A percentile compares a stretch with the other conserved stretches of the same genome.
These are phyloP conservation scores for Ctenopoma multispine DNA, from an alignment of 2,797 vertebrate species.

Conservation along the genomic window DNA sequence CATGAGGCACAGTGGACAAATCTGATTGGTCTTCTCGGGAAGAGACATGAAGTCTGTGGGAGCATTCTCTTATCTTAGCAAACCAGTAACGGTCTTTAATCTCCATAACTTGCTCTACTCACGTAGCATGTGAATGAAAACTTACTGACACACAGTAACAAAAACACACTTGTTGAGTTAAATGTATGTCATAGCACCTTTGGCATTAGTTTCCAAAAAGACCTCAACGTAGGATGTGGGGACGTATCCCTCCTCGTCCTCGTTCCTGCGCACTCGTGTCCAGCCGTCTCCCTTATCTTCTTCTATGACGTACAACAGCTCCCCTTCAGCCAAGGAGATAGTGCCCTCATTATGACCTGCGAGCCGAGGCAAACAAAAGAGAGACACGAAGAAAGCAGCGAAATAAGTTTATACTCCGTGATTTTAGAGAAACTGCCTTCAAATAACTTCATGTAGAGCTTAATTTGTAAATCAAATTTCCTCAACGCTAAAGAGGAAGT, in stretches of 20 bases:
- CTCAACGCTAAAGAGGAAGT: slow-evolving; percentile 4
- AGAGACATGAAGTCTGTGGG: slow-evolving; percentile 32
- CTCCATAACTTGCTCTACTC: not conserved
- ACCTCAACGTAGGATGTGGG: slow-evolving; percentile 98
- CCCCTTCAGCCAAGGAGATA: slow-evolving; percentile 94
- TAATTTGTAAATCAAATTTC: not conserved
- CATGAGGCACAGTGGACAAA: slow-evolving; percentile 62
- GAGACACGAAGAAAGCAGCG: not conserved
- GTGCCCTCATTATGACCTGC: slow-evolving; percentile 98
- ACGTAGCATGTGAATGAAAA: slow-evolving; percentile 30
- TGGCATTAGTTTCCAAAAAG: slow-evolving; percentile 98
- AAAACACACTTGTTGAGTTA: slow-evolving; percentile 74
- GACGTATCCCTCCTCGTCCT: slow-evolving; percentile 98
- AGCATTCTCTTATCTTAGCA: slow-evolving; percentile 22
- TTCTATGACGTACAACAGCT: slow-evolving; percentile 96
- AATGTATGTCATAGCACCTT: slow-evolving; percentile 99
- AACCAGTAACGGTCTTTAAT: slow-evolving; percentile 27
- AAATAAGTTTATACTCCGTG: not conserved
- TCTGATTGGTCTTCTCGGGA: slow-evolving; percentile 55
- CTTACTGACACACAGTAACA: slow-evolving; percentile 24
- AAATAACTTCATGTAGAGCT: not conserved
- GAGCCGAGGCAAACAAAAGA: not conserved
- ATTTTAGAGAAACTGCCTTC: not conserved
- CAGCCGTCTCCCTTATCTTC: slow-evolving; percentile 99
- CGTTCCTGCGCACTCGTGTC: slow-evolving; percentile 96